These are phyloP conservation scores for Carapus acus DNA, from an alignment of 2,797 vertebrate genomes.

Conservation along the genomic window DNA sequence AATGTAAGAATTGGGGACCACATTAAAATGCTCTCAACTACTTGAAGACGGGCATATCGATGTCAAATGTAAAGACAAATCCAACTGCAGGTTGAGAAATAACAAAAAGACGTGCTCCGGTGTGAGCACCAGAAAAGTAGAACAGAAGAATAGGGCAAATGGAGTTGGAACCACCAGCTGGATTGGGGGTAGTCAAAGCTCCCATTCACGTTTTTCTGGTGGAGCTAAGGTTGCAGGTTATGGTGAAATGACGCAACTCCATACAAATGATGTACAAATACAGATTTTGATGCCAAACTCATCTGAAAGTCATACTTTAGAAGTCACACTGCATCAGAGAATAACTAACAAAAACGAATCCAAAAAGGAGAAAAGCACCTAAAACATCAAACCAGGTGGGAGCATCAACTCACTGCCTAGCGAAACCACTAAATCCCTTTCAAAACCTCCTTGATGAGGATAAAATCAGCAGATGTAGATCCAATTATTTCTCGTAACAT, in stretches of 20 bases:
- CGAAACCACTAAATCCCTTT: not conserved
- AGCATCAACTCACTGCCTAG: not conserved
- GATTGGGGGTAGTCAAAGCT: constrained; percentile 31
- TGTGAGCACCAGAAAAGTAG: not conserved
- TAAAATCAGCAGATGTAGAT: constrained; percentile 2
- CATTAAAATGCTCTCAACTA: constrained; percentile 14
- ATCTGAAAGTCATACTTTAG: no score
- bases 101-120: constrained; percentile 16
- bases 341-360: not conserved
- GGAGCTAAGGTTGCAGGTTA: constrained; percentile 13
- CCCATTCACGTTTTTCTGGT: constrained; percentile 28
- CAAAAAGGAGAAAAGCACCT: not conserved
- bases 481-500: not conserved
- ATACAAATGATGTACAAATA: not conserved
- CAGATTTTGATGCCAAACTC: constrained; percentile 6
- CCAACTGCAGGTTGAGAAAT: constrained; percentile 17
- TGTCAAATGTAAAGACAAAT: not conserved
- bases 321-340: constrained; percentile 1
- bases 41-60: no score
- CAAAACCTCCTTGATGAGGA: not conserved
- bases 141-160: constrained; percentile 23
- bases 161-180: constrained; percentile 16
- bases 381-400: not conserved
- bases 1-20: constrained; percentile 18
- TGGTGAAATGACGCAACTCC: constrained; percentile 5